Evolutionary conservation across 2,888 invertebrate genomes (phyloP).

Genomic region (Lithophane semibrunnea): DNA sequence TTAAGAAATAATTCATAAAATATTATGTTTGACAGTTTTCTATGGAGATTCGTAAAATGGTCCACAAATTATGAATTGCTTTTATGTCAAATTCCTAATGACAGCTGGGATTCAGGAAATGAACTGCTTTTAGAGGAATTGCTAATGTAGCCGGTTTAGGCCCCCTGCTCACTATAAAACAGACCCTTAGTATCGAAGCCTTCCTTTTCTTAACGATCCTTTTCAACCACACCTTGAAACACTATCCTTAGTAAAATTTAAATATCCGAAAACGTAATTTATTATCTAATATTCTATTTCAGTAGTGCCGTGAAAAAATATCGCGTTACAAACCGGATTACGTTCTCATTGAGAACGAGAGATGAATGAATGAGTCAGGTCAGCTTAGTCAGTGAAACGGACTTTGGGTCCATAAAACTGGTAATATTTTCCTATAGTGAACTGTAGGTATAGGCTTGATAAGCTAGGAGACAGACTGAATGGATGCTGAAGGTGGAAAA

Average conservation of each 20-base stretch:
- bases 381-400: conserved; percentile 21
- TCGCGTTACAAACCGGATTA: conserved; percentile 62
- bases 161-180: neutral
- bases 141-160: no score
- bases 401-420: conserved; percentile 21
- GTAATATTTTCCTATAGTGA: neutral
- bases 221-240: conserved; percentile 26
- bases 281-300: conserved; percentile 53
- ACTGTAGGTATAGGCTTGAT: neutral
- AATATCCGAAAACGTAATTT: conserved; percentile 47
- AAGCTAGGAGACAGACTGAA: neutral
- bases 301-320: conserved; percentile 55
- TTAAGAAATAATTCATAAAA: no score
- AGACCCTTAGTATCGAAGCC: conserved; percentile 1
- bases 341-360: conserved; percentile 68
- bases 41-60: no score
- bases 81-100: no score
- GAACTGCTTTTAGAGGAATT: no score
- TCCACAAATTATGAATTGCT: no score
- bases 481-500: neutral
- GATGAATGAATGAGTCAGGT: conserved; percentile 74
- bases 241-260: conserved; percentile 34
- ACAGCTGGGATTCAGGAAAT: no score
- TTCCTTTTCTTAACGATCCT: conserved; percentile 23
- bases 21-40: no score